These are phyloP conservation scores for Pseudomyrmex flavicornis DNA, from an alignment of 1,140 invertebrate genomes.

Conservation along the genomic window DNA sequence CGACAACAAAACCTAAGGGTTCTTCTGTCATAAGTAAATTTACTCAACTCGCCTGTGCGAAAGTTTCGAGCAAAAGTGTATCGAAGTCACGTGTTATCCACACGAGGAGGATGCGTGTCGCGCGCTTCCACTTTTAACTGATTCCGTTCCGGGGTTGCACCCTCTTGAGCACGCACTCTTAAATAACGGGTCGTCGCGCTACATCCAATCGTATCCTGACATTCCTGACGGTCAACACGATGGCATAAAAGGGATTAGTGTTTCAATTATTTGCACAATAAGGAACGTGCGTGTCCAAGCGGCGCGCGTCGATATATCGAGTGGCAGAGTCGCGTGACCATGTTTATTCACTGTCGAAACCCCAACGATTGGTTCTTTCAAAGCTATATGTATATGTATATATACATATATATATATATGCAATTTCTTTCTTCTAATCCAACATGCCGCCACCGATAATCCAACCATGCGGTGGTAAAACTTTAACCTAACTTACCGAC, in stretches of 20 bases:
- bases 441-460: constrained; percentile 63
- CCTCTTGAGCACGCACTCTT: constrained; percentile 71
- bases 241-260: constrained; percentile 80
- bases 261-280: constrained; percentile 85
- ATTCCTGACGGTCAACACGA: constrained; percentile 78
- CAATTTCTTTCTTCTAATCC: neutral
- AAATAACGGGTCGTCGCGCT: constrained; percentile 41
- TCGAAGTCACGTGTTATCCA: constrained; percentile 82
- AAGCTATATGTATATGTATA: neutral
- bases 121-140: constrained; percentile 73
- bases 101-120: constrained; percentile 67
- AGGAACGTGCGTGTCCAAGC: constrained; percentile 63
- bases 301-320: constrained; percentile 75
- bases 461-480: constrained; percentile 75
- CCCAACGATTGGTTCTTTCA: constrained; percentile 52
- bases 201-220: constrained; percentile 78
- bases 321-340: constrained; percentile 79
- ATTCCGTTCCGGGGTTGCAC: constrained; percentile 78
- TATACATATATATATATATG: too few species aligned
- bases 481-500: constrained; percentile 76
- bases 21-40: constrained; percentile 15
- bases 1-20: neutral
- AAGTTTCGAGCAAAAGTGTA: constrained; percentile 40
- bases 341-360: constrained; percentile 79
- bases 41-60: constrained; percentile 45